These are phyloP conservation scores for Rhynchonycteris naso DNA, from an alignment of 2,797 vertebrate genomes.

Conservation along the genomic window DNA sequence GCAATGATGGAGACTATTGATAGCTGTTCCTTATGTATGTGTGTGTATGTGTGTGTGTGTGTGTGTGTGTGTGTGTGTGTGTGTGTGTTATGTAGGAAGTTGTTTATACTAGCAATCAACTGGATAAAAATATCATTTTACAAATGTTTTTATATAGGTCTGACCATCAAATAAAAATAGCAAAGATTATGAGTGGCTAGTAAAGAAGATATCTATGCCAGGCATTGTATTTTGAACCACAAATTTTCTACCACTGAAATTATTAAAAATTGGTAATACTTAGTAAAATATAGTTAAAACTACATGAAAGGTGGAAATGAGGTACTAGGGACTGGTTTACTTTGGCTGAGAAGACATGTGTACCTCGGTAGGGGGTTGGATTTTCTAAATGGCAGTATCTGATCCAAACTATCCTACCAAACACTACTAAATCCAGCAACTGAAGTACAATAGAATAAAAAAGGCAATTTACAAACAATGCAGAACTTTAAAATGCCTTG, in stretches of 20 bases:
- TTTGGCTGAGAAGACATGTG: neutral
- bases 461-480: neutral
- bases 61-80: neutral
- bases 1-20: neutral
- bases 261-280: neutral
- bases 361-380: neutral
- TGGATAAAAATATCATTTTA: neutral
- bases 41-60: neutral
- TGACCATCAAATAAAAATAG: neutral
- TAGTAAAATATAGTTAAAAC: neutral
- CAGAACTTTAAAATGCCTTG: slow-evolving; percentile 47
- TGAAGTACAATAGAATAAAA: neutral
- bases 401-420: neutral
- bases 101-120: neutral
- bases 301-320: neutral
- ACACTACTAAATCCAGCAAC: neutral
- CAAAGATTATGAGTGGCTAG: neutral
- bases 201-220: neutral
- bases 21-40: neutral
- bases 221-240: neutral
- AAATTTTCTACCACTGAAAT: neutral
- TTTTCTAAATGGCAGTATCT: neutral
- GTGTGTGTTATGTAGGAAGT: neutral
- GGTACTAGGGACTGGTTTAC: neutral
- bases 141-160: neutral